Base-by-base conservation (phyloP, 1,140 invertebrate species). In the Vollenhovia emeryi region DNA sequence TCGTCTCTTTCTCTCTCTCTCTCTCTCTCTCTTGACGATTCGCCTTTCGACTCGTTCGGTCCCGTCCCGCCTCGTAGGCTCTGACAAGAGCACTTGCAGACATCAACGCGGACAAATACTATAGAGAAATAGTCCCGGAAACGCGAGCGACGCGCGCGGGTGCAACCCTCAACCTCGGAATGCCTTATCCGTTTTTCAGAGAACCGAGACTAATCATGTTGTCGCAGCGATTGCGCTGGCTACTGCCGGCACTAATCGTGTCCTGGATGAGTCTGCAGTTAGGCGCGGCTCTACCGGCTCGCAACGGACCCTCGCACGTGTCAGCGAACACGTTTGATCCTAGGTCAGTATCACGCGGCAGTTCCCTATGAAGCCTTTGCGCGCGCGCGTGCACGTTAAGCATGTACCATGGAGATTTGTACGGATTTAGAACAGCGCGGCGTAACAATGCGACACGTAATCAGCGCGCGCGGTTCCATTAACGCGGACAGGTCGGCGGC, bases 251-350 rank as follows among this genome's bases (percentile, higher is more conserved):
- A 83, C 60, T 93, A 55, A 69, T 89, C 73, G 86, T 66, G 18
- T 30, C 92, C n/a, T 91, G 91, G 87, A 78, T 80, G 59, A 91
- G 88, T 40, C 57, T 89, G 68, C 89, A 86, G 64, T 85, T 78
- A 73, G 86, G 87, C 48, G 80, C 86, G 27, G 85, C 88, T n/a
- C 89, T 90, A 64, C 91, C 91, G 64, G 84, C 87, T 64, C 78
- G 88, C 52, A 82, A 89, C 40, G 78, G 90, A 73, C 89, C 92
- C 78, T 78, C 86, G 73, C 91, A 93, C 73, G 88, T 90, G 15
- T 87, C 93, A 0, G 92, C 91, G 68, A 93, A 92, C 86, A 89
- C 93, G 60, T 90, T 94, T 0, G 92, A 92, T 89, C 93, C 94
- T 86, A 95, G 95, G 95, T 95, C 85, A 92, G 74, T 91, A 82